Evolutionary conservation across 2,113 vertebrate species (phyloP).

Genomic region (Promerops cafer): DNA sequence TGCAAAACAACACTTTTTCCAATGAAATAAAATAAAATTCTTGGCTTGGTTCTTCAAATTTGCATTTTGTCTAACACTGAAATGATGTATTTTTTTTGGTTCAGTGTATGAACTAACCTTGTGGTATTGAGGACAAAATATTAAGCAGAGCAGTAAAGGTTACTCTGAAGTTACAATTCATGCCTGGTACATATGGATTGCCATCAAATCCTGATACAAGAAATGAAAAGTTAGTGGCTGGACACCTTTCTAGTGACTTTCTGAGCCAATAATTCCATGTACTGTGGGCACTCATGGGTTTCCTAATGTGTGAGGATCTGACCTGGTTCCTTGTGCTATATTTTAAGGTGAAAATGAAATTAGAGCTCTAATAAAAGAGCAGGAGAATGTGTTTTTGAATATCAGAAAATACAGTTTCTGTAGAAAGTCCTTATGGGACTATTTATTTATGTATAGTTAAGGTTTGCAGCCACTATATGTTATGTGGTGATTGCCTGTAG

Average conservation of each 20-base stretch:
- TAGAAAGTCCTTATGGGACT: not conserved
- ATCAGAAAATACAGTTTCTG: not conserved
- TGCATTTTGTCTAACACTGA: not conserved
- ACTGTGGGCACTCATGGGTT: not conserved
- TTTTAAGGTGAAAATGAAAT: not conserved
- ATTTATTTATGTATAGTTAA: not conserved
- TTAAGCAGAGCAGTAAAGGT: not conserved
- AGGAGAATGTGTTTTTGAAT: not conserved
- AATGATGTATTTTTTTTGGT: not conserved
- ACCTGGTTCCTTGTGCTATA: not conserved
- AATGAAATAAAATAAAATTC: not conserved
- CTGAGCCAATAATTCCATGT: not conserved
- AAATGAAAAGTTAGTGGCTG: not conserved
- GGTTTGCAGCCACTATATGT: not conserved
- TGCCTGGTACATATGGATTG: not conserved
- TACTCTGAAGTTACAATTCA: not conserved
- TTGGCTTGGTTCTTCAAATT: not conserved
- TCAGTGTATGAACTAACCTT: not conserved
- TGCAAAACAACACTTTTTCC: not conserved
- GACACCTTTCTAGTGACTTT: not conserved
- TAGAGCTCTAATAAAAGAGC: not conserved
- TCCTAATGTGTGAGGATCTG: not conserved
- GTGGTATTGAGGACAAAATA: not conserved
- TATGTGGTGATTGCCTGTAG: not conserved
- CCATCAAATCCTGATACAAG: not conserved